Evolutionary conservation across 2,888 invertebrate species (phyloP).

Genomic region (Drosophila subsilvestris): DNA sequence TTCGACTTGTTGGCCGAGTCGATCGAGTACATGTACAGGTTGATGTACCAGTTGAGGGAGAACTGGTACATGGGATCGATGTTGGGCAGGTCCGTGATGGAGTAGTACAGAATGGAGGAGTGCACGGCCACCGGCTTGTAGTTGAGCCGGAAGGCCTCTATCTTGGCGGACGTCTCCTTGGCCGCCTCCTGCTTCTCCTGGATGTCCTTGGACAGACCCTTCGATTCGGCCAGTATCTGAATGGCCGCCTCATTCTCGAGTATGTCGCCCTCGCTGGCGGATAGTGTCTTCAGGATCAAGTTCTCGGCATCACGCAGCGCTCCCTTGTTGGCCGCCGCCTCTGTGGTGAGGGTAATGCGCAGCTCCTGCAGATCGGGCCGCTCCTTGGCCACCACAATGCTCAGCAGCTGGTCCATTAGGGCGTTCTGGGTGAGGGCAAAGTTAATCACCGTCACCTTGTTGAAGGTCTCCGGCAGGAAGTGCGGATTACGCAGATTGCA

Average conservation of each 20-base stretch:
- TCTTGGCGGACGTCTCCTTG: conserved; percentile 92
- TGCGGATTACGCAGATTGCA: conserved; percentile 95
- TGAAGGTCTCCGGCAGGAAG: conserved; percentile 94
- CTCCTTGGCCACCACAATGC: conserved; percentile 94
- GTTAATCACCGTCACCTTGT: conserved; percentile 93
- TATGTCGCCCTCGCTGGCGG: conserved; percentile 93
- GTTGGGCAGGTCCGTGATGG: conserved; percentile 92
- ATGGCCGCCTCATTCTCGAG: conserved; percentile 96
- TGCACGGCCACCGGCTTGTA: conserved; percentile 95
- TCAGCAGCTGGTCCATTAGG: conserved; percentile 93
- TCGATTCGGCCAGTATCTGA: conserved; percentile 93
- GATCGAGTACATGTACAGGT: conserved; percentile 85
- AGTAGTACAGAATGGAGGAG: conserved; percentile 94
- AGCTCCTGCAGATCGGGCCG: conserved; percentile 94
- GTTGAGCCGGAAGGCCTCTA: conserved; percentile 91
- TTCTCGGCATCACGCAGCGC: conserved; percentile 94
- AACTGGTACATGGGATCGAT: conserved; percentile 98
- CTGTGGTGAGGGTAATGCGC: conserved; percentile 91
- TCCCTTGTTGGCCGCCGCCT: conserved; percentile 91
- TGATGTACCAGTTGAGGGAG: conserved; percentile 95
- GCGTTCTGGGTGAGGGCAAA: conserved; percentile 92
- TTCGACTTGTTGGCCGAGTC: conserved; percentile 85
- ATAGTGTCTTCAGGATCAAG: conserved; percentile 93
- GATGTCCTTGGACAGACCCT: conserved; percentile 92
- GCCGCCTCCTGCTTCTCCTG: conserved; percentile 93